Base-by-base conservation (phyloP, 2,797 vertebrate genomes). In the Denticeps clupeoides region DNA sequence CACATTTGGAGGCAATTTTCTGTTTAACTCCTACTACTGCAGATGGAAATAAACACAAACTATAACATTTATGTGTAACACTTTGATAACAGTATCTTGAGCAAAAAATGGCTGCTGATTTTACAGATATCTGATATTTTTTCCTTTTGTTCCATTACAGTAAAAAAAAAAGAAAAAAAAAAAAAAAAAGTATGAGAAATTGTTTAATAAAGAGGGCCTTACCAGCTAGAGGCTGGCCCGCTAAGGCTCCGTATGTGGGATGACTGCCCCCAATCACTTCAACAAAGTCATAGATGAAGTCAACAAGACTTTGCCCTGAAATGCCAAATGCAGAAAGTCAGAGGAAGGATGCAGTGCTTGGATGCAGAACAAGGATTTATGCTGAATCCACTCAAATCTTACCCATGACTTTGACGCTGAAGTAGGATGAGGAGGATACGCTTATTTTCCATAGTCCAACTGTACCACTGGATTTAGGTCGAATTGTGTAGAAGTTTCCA, bases 211-310 rank as follows among this genome's bases (percentile, higher is more conserved):
- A 3, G 4, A 4, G 55, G 45, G 4, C 3, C 25, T 60, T 60
- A 83, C 78, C 75, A 13, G 64, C 46, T 49, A 7, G 57, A 6
- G 75, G 75, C 27, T 78, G 72, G 0, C 63, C 61, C 2, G 70
- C 62, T 1, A 78, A 51, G 7, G 3, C 7, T 11, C 67, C 63
- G 16, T 50, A 70, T 10, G 67, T 78, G 8, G 18, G 1, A 4
- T 70, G 49, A 0, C 33, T 46, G 9, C 66, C 69, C 11, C 52
- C 18, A 0, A 65, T 59, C 1, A 2, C 2, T 45, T 64, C 51
- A 22, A 77, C 65, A 47, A 82, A 78, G 44, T 73, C 54, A 65
- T 76, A 76, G 42, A 76, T 47, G 56, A 83, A 75, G 54, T 79
- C 63, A 12, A 75, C 42, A 3, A 44, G 12, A 49, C 78, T 83